phyloP scores from a whole-genome alignment of 2,113 vertebrate species.

The Chaenogobius annularis region DNA sequence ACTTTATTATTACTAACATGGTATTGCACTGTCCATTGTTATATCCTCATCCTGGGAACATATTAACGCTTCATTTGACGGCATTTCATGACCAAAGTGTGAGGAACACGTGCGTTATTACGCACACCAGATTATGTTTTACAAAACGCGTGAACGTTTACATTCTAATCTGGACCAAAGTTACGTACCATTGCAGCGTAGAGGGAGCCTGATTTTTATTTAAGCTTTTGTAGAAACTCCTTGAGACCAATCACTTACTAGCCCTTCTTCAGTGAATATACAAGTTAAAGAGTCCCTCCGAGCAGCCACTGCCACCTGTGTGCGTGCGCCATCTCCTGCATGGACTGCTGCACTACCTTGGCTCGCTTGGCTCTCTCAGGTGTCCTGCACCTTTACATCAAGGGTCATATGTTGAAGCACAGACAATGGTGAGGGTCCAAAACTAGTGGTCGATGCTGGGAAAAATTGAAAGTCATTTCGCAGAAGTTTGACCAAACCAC shows the following conservation, averaged over 20 bases:
- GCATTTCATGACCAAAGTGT: not conserved
- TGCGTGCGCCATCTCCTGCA: slow-evolving; percentile 76
- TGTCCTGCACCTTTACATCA: not conserved
- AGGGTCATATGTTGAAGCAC: not conserved
- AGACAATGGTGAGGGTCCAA: not conserved
- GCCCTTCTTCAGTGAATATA: too few species aligned
- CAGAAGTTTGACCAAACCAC: not conserved
- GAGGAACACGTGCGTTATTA: slow-evolving; percentile 9
- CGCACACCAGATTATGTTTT: not conserved
- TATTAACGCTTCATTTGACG: slow-evolving; percentile 8
- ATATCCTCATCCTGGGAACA: not conserved
- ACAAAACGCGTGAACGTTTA: not conserved
- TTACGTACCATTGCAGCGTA: too few species aligned
- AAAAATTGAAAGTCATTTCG: not conserved
- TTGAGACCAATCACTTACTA: not conserved
- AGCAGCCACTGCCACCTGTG: slow-evolving; percentile 19
- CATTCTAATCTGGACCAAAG: not conserved
- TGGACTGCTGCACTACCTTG: slow-evolving; percentile 68
- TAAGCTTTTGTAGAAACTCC: not conserved
- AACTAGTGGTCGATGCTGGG: not conserved
- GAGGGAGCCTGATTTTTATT: not conserved
- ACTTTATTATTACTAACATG: not conserved
- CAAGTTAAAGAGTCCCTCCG: too few species aligned
- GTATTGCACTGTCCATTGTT: not conserved
- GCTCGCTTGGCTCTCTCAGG: slow-evolving; percentile 23